Conservation (phyloP, 2,888 invertebrate species). For the Trissolcus japonicus region DNA sequence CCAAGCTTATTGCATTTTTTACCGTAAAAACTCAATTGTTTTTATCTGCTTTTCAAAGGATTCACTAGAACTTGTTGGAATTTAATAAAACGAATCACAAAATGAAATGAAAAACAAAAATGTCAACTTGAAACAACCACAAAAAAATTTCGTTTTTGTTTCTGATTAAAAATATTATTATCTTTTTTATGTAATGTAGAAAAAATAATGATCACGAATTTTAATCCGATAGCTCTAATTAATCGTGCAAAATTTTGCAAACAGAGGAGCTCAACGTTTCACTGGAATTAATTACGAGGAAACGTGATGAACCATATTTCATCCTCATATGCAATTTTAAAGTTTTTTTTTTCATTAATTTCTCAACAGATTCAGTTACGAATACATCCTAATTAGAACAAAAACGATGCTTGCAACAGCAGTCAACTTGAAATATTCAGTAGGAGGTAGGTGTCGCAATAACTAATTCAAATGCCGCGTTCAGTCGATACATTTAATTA, state of each 20-base stretch:
- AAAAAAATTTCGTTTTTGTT: no score
- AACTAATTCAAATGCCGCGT: conserved; percentile 24
- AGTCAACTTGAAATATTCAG: conserved; percentile 4
- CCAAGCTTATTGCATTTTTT: no score
- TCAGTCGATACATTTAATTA: conserved; percentile 58
- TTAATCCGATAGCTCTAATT: conserved; percentile 33
- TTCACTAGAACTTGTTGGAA: no score
- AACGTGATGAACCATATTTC: conserved; percentile 41
- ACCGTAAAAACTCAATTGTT: no score
- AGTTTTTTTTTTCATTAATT: conserved; percentile 14
- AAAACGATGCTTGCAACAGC: background rate
- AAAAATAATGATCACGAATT: conserved; percentile 12
- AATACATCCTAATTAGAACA: background rate
- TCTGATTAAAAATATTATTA: no score
- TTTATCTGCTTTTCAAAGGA: background rate
- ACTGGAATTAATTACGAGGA: conserved; percentile 32
- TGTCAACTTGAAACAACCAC: no score
- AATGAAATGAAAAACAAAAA: background rate
- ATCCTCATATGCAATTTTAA: conserved; percentile 30
- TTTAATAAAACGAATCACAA: background rate
- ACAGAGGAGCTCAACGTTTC: conserved; percentile 14
- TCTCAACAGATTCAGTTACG: background rate
- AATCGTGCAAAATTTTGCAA: conserved; percentile 34
- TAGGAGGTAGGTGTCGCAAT: background rate
- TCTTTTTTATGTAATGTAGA: background rate